phyloP scores from a whole-genome alignment of 2,888 invertebrate species.

The Meganola albula region DNA sequence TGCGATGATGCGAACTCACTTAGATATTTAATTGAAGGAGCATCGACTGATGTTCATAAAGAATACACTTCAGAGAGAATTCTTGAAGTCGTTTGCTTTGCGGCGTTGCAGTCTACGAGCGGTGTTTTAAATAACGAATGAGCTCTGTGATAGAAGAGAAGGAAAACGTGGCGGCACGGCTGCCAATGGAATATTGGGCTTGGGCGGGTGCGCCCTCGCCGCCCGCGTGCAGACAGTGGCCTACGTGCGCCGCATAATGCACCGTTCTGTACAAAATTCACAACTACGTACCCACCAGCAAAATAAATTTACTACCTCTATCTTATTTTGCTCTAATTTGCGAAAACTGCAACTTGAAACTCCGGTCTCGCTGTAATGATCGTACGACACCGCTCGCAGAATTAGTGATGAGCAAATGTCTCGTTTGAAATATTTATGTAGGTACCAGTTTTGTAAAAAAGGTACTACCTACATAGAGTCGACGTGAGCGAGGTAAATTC shows the following conservation, averaged over 20 bases:
- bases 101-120: conserved; percentile 50
- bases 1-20: conserved; percentile 7
- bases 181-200: conserved; percentile 44
- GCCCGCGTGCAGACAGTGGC: conserved; percentile 59
- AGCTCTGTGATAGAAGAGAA: conserved; percentile 57
- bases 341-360: conserved; percentile 53
- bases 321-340: conserved; percentile 72
- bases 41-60: conserved; percentile 47
- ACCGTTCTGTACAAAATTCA: conserved; percentile 69
- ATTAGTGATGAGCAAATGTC: conserved; percentile 36
- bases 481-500: too few relatives aligned
- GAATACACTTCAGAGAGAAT: too few relatives aligned
- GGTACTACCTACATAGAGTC: conserved; percentile 37
- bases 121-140: conserved; percentile 67
- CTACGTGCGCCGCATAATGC: conserved; percentile 75
- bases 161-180: conserved; percentile 31
- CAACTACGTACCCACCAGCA: conserved; percentile 63
- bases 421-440: conserved; percentile 33
- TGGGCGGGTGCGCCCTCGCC: conserved; percentile 38
- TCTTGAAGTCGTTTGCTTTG: conserved; percentile 49
- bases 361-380: conserved; percentile 42
- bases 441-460: conserved; percentile 29
- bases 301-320: conserved; percentile 71
- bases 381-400: conserved; percentile 37
- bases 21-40: conserved; percentile 4